A percentile compares a stretch with the other conserved stretches of the same genome.
Conservation (phyloP, 2,797 vertebrate genomes). For the Anguilla obscura region DNA sequence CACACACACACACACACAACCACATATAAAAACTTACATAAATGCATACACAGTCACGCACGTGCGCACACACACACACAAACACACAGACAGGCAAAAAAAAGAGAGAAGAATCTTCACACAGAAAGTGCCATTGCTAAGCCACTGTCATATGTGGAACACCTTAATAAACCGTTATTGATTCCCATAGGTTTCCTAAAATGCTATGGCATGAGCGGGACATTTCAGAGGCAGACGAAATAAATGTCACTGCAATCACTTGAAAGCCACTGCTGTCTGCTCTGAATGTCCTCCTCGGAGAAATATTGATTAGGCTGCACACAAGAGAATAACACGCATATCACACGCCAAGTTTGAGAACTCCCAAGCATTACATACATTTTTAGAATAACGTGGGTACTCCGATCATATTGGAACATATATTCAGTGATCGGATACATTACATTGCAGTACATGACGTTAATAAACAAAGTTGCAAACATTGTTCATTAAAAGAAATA, state of each 20-base stretch:
- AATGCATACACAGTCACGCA: not conserved
- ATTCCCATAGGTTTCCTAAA: conserved; percentile 73
- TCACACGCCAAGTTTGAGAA: not conserved
- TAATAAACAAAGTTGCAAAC: too few species aligned
- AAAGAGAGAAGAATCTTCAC: not conserved
- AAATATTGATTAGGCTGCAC: conserved; percentile 73
- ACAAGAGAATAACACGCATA: not conserved
- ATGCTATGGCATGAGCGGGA: conserved; percentile 78
- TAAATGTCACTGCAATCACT: conserved; percentile 92
- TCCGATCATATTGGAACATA: not conserved
- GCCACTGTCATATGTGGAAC: not conserved
- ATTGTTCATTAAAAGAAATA: too few species aligned
- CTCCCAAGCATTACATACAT: not conserved
- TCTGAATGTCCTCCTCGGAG: conserved; percentile 76
- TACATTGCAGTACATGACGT: not conserved
- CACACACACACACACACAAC: not conserved
- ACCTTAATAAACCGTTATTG: conserved; percentile 51
- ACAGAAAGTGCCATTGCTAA: not conserved
- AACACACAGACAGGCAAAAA: not conserved
- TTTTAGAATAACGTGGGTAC: not conserved
- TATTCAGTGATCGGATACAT: not conserved
- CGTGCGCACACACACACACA: not conserved
- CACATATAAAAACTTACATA: not conserved
- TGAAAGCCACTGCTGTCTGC: conserved; percentile 77
- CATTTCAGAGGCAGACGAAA: conserved; percentile 84